phyloP scores from a whole-genome alignment of 2,113 vertebrate species.

The Dunckerocampus dactyliophorus region DNA sequence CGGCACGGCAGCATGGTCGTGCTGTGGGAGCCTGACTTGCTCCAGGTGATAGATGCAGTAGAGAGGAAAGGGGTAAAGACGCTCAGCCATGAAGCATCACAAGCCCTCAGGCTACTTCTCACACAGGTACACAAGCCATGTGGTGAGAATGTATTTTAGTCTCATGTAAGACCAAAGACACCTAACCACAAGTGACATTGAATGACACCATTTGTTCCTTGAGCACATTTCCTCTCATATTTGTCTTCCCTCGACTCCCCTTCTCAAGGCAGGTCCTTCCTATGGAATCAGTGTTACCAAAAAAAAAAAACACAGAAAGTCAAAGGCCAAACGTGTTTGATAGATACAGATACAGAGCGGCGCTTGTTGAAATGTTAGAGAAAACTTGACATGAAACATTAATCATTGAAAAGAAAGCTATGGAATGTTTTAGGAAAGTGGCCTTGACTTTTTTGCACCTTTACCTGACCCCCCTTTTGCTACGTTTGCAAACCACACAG shows the following conservation, averaged over 20 bases:
- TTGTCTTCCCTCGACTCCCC: too few species aligned
- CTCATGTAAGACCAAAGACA: too few species aligned
- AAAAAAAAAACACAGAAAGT: too few species aligned
- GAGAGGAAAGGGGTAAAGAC: slow-evolving; percentile 71
- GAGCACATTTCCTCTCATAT: neutral
- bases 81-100: slow-evolving; percentile 68
- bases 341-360: too few species aligned
- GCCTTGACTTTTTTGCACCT: neutral
- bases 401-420: neutral
- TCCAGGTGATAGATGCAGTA: slow-evolving; percentile 71
- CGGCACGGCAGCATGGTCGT: slow-evolving; percentile 65
- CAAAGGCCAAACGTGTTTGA: too few species aligned
- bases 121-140: slow-evolving; percentile 73
- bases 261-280: too few species aligned
- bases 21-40: slow-evolving; percentile 75
- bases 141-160: neutral
- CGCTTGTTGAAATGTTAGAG: neutral
- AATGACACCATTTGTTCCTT: neutral
- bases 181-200: neutral
- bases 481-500: neutral
- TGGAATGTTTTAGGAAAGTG: neutral
- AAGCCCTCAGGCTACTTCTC: slow-evolving; percentile 76
- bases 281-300: too few species aligned
- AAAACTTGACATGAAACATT: neutral
- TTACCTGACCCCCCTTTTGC: neutral